Conservation (phyloP, 2,888 invertebrate genomes). For the Labia minor region DNA sequence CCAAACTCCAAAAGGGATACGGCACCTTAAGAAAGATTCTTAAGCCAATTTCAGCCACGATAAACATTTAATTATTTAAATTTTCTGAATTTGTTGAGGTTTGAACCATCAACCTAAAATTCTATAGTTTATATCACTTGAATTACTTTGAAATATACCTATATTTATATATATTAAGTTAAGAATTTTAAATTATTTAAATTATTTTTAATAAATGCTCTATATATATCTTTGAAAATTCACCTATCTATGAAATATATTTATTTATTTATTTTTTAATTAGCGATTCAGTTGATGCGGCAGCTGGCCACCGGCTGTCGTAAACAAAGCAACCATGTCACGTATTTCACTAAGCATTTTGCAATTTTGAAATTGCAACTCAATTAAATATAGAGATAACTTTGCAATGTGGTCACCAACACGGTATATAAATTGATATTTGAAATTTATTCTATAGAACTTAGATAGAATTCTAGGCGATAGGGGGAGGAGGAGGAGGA, state of each 20-base stretch:
- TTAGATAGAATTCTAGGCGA: not conserved
- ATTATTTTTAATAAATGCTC: no score
- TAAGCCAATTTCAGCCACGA: no score
- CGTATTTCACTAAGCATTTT: constrained; percentile 5
- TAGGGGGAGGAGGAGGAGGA: not conserved
- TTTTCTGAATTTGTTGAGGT: no score
- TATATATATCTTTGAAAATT: no score
- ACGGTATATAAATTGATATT: not conserved
- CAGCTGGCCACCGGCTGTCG: not conserved
- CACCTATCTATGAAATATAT: constrained; percentile 13
- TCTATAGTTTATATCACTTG: no score
- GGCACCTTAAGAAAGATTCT: no score
- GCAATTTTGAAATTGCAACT: constrained; percentile 1
- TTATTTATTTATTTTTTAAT: constrained; percentile 13
- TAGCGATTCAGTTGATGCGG: not conserved
- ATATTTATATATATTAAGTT: no score
- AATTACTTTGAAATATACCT: no score
- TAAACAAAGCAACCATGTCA: not conserved
- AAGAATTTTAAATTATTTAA: no score
- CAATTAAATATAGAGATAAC: not conserved
- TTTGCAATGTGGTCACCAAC: not conserved
- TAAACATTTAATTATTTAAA: no score
- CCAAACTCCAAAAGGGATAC: no score
- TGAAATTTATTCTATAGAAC: constrained; percentile 7
- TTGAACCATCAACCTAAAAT: no score